These are phyloP conservation scores for Pinna nobilis DNA, from an alignment of 1,140 invertebrate species.

Conservation along the genomic window DNA sequence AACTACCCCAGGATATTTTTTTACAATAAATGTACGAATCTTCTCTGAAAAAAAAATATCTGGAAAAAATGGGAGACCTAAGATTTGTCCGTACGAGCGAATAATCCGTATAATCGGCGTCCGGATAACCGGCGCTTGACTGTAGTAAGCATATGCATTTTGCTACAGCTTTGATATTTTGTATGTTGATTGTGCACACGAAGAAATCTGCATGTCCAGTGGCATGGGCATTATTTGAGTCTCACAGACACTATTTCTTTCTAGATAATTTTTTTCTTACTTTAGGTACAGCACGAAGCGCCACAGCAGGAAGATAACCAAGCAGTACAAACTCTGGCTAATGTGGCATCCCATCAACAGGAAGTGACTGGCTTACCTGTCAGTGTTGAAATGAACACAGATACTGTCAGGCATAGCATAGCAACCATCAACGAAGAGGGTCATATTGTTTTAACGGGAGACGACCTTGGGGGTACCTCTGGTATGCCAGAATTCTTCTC, in stretches of 20 bases:
- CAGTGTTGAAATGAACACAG: conserved; percentile 82
- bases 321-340: conserved; percentile 82
- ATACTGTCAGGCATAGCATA: conserved; percentile 64
- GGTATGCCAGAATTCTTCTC: background rate
- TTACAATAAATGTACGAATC: too few species aligned
- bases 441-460: conserved; percentile 81
- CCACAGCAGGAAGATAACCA: conserved; percentile 79
- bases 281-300: conserved; percentile 24
- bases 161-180: too few species aligned
- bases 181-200: too few species aligned
- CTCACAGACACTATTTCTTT: background rate
- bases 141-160: too few species aligned
- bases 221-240: background rate
- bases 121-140: too few species aligned
- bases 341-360: conserved; percentile 78
- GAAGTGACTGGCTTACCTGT: conserved; percentile 78
- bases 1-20: too few species aligned
- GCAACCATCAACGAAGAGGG: conserved; percentile 48
- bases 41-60: too few species aligned
- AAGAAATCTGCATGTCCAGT: background rate
- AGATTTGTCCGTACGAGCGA: too few species aligned
- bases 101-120: too few species aligned
- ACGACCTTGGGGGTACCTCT: conserved; percentile 60
- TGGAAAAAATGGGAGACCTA: too few species aligned
- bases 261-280: background rate